These are phyloP conservation scores for Notarius lentiginosus DNA, from an alignment of 2,113 vertebrate genomes.

Conservation along the genomic window DNA sequence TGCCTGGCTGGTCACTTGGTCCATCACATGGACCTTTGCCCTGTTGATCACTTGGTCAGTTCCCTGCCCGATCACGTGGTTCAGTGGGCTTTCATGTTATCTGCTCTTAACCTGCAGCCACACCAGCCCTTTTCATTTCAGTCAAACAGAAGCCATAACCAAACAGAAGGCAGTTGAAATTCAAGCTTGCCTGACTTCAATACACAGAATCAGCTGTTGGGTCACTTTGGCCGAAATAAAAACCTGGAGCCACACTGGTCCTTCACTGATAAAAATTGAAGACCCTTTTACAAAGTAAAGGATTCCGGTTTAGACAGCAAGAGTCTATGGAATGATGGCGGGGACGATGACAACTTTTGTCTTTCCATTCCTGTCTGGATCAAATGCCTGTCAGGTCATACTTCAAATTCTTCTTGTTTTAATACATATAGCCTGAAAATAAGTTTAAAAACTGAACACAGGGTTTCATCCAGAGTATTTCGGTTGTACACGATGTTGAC, in stretches of 20 bases:
- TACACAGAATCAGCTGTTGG: neutral
- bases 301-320: neutral
- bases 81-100: neutral
- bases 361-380: neutral
- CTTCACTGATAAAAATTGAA: neutral
- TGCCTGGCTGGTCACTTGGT: neutral
- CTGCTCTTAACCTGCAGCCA: neutral
- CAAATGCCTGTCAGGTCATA: neutral
- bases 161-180: neutral
- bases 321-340: neutral
- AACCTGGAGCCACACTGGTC: neutral
- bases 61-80: neutral
- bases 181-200: neutral
- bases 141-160: neutral
- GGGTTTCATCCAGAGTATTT: too few relatives aligned
- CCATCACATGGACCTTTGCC: neutral
- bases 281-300: neutral
- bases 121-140: neutral
- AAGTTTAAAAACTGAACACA: neutral
- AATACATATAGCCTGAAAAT: neutral
- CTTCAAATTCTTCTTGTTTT: neutral
- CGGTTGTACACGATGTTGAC: neutral
- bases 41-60: neutral
- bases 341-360: neutral
- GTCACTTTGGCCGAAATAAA: neutral